Base-by-base conservation (phyloP, 2,797 vertebrate species). In the Sebastes iracundus region DNA sequence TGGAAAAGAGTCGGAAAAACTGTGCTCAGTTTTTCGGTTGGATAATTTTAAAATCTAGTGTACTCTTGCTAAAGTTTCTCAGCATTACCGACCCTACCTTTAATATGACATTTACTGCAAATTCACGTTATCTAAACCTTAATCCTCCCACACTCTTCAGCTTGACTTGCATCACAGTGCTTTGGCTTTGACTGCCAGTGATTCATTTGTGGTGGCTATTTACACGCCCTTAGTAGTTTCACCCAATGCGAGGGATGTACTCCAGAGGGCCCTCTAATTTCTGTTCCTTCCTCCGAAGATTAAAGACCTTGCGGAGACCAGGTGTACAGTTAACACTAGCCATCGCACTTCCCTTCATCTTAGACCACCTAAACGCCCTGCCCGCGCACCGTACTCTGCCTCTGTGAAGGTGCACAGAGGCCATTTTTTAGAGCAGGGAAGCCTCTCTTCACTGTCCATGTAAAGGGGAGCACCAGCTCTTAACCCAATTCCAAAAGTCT, bases 231-330 rank as follows among this genome's bases (percentile, higher is more conserved):
- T 27, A 61, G 80, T 66, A 70, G 71, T 89, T 84, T 64, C 72
- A 82, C 81, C 76, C 66, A 52, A 68, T 35, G 62, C 87, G 82
- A 89, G 69, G 83, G 90, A 92, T 84, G 82, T 59, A 55, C 22
- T 46, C 7, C 38, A 13, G 30, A 71, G 77, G 16, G 42, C 83
- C 85, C 93, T 96, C 85, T 96, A 94, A 96, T 96, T 95, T 93
- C 35, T 71, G 60, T 55, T 84, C 80, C 89, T 94, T 94, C 91
- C 90, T 93, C 73, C 55, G 28, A 83, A 94, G 93, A 96, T 96
- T 93, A 96, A 87, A 96, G 95, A 88, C 85, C 64, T 61, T 12
- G 67, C 16, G 1, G 42, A 80, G 72, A 93, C 94, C 95, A 96
- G 95, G 94, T 96, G 95, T 93, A 90, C 80, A 67, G 72, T 72